Percentiles rank a stretch among this genome's conserved stretches.
Conservation (phyloP, 2,797 vertebrate genomes). For the Atherinosoma microstoma region DNA sequence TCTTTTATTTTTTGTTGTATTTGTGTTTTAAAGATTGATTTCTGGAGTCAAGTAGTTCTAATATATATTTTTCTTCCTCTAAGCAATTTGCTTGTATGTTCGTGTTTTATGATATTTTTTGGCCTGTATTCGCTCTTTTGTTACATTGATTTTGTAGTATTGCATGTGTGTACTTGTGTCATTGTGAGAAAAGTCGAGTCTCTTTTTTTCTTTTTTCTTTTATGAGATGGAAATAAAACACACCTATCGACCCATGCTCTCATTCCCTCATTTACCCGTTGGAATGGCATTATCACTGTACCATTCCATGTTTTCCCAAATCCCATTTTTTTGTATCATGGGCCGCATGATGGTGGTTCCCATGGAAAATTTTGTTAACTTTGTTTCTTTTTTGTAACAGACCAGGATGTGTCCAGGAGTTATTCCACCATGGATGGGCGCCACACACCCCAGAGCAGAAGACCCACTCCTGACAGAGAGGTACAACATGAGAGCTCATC, state of each 20-base stretch:
- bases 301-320: constrained; percentile 27
- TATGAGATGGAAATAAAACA: constrained; percentile 68
- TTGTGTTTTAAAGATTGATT: constrained; percentile 41
- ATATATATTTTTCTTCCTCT: constrained; percentile 21
- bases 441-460: constrained; percentile 88
- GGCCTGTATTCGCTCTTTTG: constrained; percentile 41
- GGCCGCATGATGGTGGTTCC: constrained; percentile 9
- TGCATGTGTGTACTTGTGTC: constrained; percentile 52
- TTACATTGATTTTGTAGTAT: constrained; percentile 26
- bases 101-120: constrained; percentile 24
- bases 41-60: constrained; percentile 25
- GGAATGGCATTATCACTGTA: constrained; percentile 51
- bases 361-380: constrained; percentile 31
- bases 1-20: constrained; percentile 19
- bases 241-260: constrained; percentile 40
- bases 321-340: constrained; percentile 15
- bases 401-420: constrained; percentile 89
- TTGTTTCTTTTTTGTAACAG: constrained; percentile 80
- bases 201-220: constrained; percentile 52
- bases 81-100: constrained; percentile 36
- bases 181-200: constrained; percentile 33
- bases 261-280: constrained; percentile 64
- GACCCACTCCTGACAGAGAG: constrained; percentile 92
- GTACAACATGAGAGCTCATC: constrained; percentile 72
- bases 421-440: constrained; percentile 87